Base-by-base conservation (phyloP, 2,797 vertebrate genomes). In the Iguana delicatissima region DNA sequence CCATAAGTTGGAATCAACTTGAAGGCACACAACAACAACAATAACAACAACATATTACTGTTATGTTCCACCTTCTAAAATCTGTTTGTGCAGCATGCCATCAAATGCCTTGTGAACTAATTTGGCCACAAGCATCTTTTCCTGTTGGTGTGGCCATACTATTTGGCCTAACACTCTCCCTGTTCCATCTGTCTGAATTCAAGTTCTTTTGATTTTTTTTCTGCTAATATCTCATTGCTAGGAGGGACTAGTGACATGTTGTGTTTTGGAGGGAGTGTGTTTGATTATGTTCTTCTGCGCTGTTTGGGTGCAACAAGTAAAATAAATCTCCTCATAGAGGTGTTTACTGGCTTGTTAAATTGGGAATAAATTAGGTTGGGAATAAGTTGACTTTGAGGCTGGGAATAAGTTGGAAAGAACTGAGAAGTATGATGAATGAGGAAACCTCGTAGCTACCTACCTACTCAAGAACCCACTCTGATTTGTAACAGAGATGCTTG, bases 211-310 rank as follows among this genome's bases (percentile, higher is more conserved):
- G 87, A 89, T 81, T 83, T 0, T 42, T 52, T 81, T 90, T 92
- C 62, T 91, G 42, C 87, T 84, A 86, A 80, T 84, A 87, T 24
- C 50, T 86, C 57, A 64, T 92, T 46, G 89, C 85, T 64, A 46
- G 29, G 67, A 62, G 24, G 64, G 57, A 42, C 88, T 7, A 1
- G 50, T 85, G 38, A 50, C 73, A 84, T 92, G 57, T 84, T 90
- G 42, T 88, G 26, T 69, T 89, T 85, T 7, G 29, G 62, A 57
- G 62, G 42, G 67, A 86, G 79, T 80, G 3, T 91, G 95, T 88
- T 89, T 90, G 35, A 80, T 91, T 84, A 88, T 92, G 73, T 64
- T 94, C 91, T 92, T 91, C 73, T 86, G 13, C 62, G 76, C 59
- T 69, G 29, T 57, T 64, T 77, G 22, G 46, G 12, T 62, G 90